These are phyloP conservation scores for Callocephalon fimbriatum DNA, from an alignment of 2,113 vertebrate species.

Conservation along the genomic window DNA sequence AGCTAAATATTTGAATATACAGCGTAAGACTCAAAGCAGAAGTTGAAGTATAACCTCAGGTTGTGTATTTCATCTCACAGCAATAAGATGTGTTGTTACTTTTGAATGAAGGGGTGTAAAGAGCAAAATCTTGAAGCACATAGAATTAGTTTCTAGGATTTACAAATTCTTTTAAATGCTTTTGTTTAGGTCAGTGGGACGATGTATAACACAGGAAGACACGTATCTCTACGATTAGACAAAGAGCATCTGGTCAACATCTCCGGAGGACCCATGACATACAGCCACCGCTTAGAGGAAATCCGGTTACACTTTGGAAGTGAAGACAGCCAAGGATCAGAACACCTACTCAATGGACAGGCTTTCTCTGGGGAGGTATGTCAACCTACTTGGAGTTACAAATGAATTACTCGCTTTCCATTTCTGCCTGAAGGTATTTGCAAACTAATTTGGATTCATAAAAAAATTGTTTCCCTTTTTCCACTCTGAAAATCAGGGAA, in stretches of 20 bases:
- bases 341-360: slow-evolving; percentile 97
- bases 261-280: slow-evolving; percentile 96
- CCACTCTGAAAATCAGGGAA: not conserved
- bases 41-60: not conserved
- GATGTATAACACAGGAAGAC: slow-evolving; percentile 98
- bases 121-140: not conserved
- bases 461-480: not conserved
- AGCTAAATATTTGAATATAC: slow-evolving; percentile 44
- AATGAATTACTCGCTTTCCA: rapidly evolving
- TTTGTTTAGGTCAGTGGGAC: slow-evolving; percentile 91
- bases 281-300: slow-evolving; percentile 96
- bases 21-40: not conserved
- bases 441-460: not conserved
- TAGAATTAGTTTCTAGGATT: not conserved
- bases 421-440: not conserved
- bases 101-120: not conserved
- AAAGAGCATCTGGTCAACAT: slow-evolving; percentile 99
- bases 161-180: not conserved
- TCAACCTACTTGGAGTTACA: rapidly evolving
- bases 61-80: not conserved
- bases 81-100: rapidly evolving
- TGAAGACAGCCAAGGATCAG: slow-evolving; percentile 95
- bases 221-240: slow-evolving; percentile 94
- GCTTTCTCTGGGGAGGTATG: slow-evolving; percentile 98
- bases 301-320: slow-evolving; percentile 97